These are phyloP conservation scores for Peromyscus aztecus DNA, from an alignment of 2,797 vertebrate genomes.

Conservation along the genomic window DNA sequence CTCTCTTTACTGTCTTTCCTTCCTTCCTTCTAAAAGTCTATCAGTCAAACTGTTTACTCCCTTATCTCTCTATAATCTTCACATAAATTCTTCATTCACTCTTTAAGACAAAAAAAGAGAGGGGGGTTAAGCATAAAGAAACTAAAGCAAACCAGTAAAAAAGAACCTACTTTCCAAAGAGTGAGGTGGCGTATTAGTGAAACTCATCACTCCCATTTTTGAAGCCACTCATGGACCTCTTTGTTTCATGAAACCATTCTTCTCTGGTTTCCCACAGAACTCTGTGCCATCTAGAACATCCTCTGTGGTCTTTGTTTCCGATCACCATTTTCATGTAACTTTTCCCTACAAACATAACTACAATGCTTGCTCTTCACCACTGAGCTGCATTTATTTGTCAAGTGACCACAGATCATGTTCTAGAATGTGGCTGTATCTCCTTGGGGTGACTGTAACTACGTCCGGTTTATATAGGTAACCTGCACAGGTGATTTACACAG, in stretches of 20 bases:
- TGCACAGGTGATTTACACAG: background rate
- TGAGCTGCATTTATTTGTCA: background rate
- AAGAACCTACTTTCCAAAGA: background rate
- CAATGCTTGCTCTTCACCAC: background rate
- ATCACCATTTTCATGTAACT: slow-evolving; percentile 1
- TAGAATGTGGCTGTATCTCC: background rate
- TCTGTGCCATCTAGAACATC: background rate
- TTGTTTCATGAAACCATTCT: background rate
- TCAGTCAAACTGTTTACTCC: background rate
- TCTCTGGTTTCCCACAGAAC: slow-evolving; percentile 37
- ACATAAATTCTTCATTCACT: background rate
- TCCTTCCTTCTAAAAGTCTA: background rate
- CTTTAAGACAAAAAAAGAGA: background rate
- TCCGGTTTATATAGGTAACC: background rate
- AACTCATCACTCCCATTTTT: background rate
- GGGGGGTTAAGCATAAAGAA: background rate
- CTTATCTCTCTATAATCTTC: slow-evolving; percentile 3
- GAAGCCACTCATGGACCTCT: background rate
- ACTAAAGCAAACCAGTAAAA: background rate
- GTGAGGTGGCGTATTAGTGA: background rate
- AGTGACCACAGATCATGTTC: background rate
- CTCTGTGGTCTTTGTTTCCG: slow-evolving; percentile 51
- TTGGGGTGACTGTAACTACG: background rate
- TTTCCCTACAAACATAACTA: background rate
- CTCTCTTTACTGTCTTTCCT: background rate